Percentiles rank a stretch among this genome's conserved stretches.
phyloP scores from a whole-genome alignment of 2,888 invertebrate genomes.

The Torymus tubicola region DNA sequence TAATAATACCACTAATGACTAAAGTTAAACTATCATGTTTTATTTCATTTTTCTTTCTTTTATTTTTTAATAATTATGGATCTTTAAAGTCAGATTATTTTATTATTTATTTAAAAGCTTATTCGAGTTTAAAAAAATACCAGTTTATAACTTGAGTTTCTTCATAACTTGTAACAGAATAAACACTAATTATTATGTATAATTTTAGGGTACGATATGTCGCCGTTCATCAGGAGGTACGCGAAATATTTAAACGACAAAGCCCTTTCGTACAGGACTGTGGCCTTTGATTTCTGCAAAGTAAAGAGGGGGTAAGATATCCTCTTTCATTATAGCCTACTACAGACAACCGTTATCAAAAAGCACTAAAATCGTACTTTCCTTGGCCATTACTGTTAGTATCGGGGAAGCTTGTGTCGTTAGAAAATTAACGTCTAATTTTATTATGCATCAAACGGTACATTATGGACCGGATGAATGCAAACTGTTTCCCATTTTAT shows the following conservation, averaged over 20 bases:
- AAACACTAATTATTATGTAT: conserved; percentile 24
- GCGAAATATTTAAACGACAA: conserved; percentile 99
- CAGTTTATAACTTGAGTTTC: conserved; percentile 19
- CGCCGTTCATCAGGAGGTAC: conserved; percentile 98
- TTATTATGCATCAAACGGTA: no score
- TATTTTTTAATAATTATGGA: no score
- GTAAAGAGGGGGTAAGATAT: conserved; percentile 96
- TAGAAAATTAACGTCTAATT: no score
- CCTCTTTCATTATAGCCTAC: background rate
- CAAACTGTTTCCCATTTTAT: no score
- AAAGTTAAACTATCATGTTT: no score
- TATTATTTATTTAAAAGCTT: no score
- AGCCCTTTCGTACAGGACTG: conserved; percentile 97
- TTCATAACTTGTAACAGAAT: background rate
- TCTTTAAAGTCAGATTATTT: no score
- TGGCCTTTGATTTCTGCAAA: conserved; percentile 99
- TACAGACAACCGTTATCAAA: background rate
- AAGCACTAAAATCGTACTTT: background rate
- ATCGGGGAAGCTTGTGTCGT: background rate
- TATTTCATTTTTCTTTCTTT: no score
- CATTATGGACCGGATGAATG: no score
- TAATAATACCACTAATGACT: no score
- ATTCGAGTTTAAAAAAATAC: no score
- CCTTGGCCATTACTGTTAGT: background rate
- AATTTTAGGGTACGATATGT: conserved; percentile 97